These are phyloP conservation scores for Hydroisotoma schaefferi DNA, from an alignment of 2,888 invertebrate genomes.

Conservation along the genomic window DNA sequence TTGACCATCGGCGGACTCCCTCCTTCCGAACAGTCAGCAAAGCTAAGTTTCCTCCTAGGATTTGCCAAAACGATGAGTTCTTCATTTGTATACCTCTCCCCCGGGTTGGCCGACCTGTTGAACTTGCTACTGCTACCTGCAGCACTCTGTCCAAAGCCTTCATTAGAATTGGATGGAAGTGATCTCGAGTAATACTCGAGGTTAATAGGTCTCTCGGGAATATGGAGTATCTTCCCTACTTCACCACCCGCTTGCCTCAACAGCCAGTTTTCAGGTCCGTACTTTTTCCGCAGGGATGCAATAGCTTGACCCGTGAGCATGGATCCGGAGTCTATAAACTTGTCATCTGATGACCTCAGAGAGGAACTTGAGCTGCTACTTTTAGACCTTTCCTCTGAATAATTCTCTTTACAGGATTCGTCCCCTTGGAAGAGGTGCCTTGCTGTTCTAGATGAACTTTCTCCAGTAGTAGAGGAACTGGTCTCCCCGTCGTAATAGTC, in stretches of 20 bases:
- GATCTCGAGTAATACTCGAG: slow-evolving; percentile 1
- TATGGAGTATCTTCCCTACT: slow-evolving; percentile 40
- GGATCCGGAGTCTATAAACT: too few relatives aligned
- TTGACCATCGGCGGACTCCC: too few relatives aligned
- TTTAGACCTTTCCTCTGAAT: background rate
- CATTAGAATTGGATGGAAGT: background rate
- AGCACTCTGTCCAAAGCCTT: background rate
- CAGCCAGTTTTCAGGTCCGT: slow-evolving; percentile 47
- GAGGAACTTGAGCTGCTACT: background rate
- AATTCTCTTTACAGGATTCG: slow-evolving; percentile 21
- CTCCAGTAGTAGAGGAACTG: too few relatives aligned
- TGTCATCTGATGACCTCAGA: too few relatives aligned
- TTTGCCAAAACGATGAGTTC: background rate
- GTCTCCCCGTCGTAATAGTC: slow-evolving; percentile 27
- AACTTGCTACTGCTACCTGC: too few relatives aligned
- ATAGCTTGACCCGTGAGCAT: slow-evolving; percentile 29
- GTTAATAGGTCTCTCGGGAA: slow-evolving; percentile 35
- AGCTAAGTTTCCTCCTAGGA: background rate
- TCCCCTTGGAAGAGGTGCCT: too few relatives aligned
- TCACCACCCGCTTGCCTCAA: slow-evolving; percentile 41
- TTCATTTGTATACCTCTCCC: slow-evolving; percentile 2
- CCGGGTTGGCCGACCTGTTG: too few relatives aligned
- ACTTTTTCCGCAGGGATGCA: slow-evolving; percentile 41
- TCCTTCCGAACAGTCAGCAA: background rate
- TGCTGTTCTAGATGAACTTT: too few relatives aligned